Conservation (phyloP, 2,888 invertebrate genomes). For the Mycalesis mineus region DNA sequence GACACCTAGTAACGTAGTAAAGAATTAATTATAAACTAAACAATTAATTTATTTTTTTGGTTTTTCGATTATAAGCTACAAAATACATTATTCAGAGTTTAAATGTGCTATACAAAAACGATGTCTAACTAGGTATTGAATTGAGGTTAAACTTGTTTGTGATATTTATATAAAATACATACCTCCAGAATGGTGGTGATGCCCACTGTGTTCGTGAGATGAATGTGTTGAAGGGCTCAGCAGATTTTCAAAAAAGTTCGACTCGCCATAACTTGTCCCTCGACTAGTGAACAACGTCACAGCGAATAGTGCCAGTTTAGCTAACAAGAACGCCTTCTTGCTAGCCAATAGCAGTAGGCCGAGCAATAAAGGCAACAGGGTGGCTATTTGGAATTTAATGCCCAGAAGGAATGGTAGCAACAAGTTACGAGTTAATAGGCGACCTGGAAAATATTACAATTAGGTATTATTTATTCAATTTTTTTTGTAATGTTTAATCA, state of each 20-base stretch:
- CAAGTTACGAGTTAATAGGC: slow-evolving; percentile 83
- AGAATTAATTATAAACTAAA: neutral
- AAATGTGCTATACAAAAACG: too few species aligned
- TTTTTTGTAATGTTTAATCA: too few species aligned
- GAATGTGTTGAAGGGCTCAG: slow-evolving; percentile 47
- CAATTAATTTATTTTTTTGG: too few species aligned
- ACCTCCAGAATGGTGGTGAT: slow-evolving; percentile 57
- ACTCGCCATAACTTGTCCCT: slow-evolving; percentile 63
- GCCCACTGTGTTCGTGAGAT: slow-evolving; percentile 41
- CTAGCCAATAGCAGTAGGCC: slow-evolving; percentile 84
- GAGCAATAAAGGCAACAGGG: slow-evolving; percentile 84
- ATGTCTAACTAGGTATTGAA: too few species aligned
- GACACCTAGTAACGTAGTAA: too few species aligned
- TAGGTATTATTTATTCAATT: too few species aligned
- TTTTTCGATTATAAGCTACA: too few species aligned
- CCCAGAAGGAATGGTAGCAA: slow-evolving; percentile 88
- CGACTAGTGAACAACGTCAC: slow-evolving; percentile 82
- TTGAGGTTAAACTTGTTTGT: too few species aligned
- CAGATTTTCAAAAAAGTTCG: slow-evolving; percentile 45
- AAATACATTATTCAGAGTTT: too few species aligned
- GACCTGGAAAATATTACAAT: slow-evolving; percentile 83
- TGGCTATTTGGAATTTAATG: slow-evolving; percentile 87
- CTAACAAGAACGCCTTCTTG: slow-evolving; percentile 86
- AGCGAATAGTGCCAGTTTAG: slow-evolving; percentile 85
- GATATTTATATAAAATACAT: neutral